A percentile compares a stretch with the other conserved stretches of the same genome.
These are phyloP conservation scores for Apistogramma diplotaenia DNA, from an alignment of 2,113 vertebrate species.

Conservation along the genomic window DNA sequence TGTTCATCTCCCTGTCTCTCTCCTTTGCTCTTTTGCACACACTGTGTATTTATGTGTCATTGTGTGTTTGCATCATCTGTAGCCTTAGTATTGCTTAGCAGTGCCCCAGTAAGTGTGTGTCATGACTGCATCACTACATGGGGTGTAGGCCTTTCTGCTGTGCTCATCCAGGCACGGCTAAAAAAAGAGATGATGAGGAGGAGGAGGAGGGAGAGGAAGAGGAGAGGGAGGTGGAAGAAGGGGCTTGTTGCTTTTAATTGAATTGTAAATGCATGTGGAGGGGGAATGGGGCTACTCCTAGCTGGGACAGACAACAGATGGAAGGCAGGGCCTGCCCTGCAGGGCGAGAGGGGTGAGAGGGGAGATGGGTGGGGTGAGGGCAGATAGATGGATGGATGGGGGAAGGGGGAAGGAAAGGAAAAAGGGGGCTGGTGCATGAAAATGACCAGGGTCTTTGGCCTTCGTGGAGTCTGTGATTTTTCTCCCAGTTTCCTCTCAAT, in stretches of 20 bases:
- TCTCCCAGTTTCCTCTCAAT: constrained; percentile 2
- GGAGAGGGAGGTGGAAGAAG: constrained; percentile 59
- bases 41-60: constrained; percentile 66
- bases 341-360: constrained; percentile 72
- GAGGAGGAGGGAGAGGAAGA: constrained; percentile 22
- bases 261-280: constrained; percentile 81
- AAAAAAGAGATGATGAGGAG: constrained; percentile 24
- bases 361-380: constrained; percentile 69
- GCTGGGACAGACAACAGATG: constrained; percentile 79
- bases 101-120: constrained; percentile 60
- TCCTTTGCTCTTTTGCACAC: constrained; percentile 50
- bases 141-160: constrained; percentile 64
- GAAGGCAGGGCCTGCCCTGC: constrained; percentile 77
- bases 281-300: constrained; percentile 62
- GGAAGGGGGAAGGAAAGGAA: constrained; percentile 64
- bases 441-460: constrained; percentile 70
- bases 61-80: constrained; percentile 64
- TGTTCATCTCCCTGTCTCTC: constrained; percentile 28
- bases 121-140: constrained; percentile 64
- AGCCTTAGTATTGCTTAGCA: constrained; percentile 32
- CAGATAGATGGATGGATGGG: constrained; percentile 66
- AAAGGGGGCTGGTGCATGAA: constrained; percentile 66
- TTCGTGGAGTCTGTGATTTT: constrained; percentile 50
- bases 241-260: constrained; percentile 80
- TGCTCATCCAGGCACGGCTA: constrained; percentile 62